These are phyloP conservation scores for Hyposoter dolosus DNA, from an alignment of 2,888 invertebrate genomes.

Conservation along the genomic window DNA sequence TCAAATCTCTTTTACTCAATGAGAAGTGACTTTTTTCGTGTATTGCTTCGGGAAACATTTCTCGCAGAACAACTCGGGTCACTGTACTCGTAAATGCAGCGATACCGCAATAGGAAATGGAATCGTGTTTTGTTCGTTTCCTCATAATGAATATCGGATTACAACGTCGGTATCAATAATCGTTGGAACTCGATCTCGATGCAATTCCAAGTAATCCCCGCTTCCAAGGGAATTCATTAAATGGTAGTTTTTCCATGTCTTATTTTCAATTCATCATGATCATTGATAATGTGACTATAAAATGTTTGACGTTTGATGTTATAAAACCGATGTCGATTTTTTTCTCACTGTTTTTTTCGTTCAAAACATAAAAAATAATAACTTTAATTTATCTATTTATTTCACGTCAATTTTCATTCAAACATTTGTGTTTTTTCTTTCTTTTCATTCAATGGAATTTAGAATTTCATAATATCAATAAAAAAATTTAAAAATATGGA, in stretches of 20 bases:
- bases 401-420: too few relatives aligned
- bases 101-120: conserved; percentile 44
- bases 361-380: too few relatives aligned
- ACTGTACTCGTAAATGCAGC: conserved; percentile 45
- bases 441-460: too few relatives aligned
- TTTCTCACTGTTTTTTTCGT: not conserved
- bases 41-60: not conserved
- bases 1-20: not conserved
- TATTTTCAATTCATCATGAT: conserved; percentile 43
- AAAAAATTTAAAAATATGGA: not conserved
- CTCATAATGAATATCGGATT: conserved; percentile 53
- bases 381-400: too few relatives aligned
- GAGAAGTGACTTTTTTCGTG: not conserved
- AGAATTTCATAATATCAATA: too few relatives aligned
- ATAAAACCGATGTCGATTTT: not conserved
- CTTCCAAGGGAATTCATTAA: conserved; percentile 47
- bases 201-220: conserved; percentile 50
- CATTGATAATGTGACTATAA: not conserved
- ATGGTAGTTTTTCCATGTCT: conserved; percentile 25
- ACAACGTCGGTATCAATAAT: conserved; percentile 55
- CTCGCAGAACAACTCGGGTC: conserved; percentile 26
- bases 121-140: conserved; percentile 52
- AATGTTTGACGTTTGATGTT: not conserved
- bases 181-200: conserved; percentile 53
- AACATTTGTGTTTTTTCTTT: too few relatives aligned